These are phyloP conservation scores for Ctenopoma multispine DNA, from an alignment of 2,797 vertebrate genomes.

Conservation along the genomic window DNA sequence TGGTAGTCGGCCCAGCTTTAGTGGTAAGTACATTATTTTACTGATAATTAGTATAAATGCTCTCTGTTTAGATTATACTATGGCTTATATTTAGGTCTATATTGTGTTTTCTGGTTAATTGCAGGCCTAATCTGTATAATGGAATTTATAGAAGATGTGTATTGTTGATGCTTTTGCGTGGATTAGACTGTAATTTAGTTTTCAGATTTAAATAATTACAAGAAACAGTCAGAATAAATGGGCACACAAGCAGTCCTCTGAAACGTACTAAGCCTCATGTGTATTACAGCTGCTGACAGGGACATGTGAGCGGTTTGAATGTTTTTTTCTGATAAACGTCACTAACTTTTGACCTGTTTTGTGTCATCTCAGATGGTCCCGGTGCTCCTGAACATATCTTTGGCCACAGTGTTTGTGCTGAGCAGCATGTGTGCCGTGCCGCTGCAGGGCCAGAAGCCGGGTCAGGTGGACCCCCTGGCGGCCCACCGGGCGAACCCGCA, in stretches of 20 bases:
- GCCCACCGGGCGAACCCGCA: slow-evolving; percentile 86
- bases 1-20: slow-evolving; percentile 37
- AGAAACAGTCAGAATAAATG: too few species aligned
- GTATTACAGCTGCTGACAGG: too few species aligned
- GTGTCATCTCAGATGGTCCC: slow-evolving; percentile 73
- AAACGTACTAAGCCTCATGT: not conserved
- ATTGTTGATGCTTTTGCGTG: not conserved
- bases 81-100: not conserved
- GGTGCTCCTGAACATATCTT: slow-evolving; percentile 68
- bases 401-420: slow-evolving; percentile 83
- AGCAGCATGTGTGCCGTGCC: slow-evolving; percentile 77
- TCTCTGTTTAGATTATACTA: not conserved
- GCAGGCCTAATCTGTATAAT: not conserved
- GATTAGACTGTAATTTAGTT: not conserved
- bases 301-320: too few species aligned
- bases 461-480: slow-evolving; percentile 87
- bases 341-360: too few species aligned
- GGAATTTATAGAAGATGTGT: not conserved
- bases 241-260: not conserved
- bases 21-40: slow-evolving; percentile 64
- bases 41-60: not conserved
- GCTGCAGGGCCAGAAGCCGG: slow-evolving; percentile 78
- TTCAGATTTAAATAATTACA: not conserved
- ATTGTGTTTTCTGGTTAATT: not conserved
- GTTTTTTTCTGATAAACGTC: too few species aligned